A percentile compares a stretch with the other conserved stretches of the same genome.
Conservation (phyloP, 2,888 invertebrate genomes). For the Eugnorisma glareosa region DNA sequence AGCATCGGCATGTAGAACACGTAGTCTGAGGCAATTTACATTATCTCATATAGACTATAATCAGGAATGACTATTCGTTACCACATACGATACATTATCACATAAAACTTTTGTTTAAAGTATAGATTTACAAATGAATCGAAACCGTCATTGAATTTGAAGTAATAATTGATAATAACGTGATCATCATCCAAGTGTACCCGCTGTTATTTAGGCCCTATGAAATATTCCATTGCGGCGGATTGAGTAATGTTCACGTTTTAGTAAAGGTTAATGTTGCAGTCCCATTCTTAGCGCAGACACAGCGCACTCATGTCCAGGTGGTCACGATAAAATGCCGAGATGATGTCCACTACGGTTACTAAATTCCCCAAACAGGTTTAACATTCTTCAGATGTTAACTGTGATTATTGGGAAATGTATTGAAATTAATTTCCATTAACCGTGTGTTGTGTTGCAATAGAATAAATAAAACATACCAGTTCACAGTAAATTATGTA, state of each 20-base stretch:
- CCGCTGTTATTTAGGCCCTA: constrained; percentile 58
- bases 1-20: constrained; percentile 70
- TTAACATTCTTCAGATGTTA: constrained; percentile 78
- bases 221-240: constrained; percentile 52
- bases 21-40: constrained; percentile 74
- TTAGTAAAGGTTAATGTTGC: constrained; percentile 66
- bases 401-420: constrained; percentile 81
- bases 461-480: constrained; percentile 62
- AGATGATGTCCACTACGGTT: constrained; percentile 65
- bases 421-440: constrained; percentile 79
- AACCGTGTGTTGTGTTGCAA: constrained; percentile 61
- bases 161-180: constrained; percentile 23
- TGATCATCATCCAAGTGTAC: constrained; percentile 33
- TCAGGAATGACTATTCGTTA: constrained; percentile 41
- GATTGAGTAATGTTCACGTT: constrained; percentile 62
- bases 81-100: constrained; percentile 37
- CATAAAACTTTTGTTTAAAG: constrained; percentile 28
- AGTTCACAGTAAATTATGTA: constrained; percentile 54
- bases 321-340: constrained; percentile 55
- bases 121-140: constrained; percentile 20
- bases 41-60: constrained; percentile 60
- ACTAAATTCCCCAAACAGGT: constrained; percentile 80
- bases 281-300: constrained; percentile 59
- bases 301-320: constrained; percentile 33
- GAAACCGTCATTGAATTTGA: constrained; percentile 21